A percentile compares a stretch with the other conserved stretches of the same genome.
phyloP scores from a whole-genome alignment of 2,888 invertebrate species.

The Nemurella pictetii region DNA sequence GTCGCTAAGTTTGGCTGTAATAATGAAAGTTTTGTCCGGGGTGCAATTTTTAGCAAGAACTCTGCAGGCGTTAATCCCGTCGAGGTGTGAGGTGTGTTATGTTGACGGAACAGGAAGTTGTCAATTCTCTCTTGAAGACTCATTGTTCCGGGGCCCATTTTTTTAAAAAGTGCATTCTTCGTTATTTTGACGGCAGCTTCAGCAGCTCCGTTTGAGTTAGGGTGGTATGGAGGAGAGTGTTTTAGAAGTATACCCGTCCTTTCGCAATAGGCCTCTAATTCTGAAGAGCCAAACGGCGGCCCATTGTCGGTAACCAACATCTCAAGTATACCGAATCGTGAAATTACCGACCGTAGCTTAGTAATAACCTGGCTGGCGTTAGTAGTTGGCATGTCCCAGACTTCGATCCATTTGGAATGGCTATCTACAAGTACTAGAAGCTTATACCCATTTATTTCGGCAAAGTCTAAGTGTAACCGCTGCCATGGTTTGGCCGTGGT shows the following conservation, averaged over 20 bases:
- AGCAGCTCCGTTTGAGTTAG: conserved; percentile 26
- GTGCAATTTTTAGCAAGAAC: too few relatives aligned
- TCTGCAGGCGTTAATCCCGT: too few relatives aligned
- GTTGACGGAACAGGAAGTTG: too few relatives aligned
- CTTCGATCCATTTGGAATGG: conserved; percentile 31
- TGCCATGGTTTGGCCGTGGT: neutral
- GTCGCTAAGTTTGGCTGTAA: too few relatives aligned
- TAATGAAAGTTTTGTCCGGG: too few relatives aligned
- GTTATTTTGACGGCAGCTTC: neutral
- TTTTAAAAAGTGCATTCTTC: neutral
- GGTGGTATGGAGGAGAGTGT: conserved; percentile 22
- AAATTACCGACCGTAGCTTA: conserved; percentile 5
- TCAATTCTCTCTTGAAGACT: too few relatives aligned
- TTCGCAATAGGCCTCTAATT: neutral
- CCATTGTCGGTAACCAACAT: conserved; percentile 33
- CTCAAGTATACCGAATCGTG: neutral
- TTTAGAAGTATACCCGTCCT: conserved; percentile 13
- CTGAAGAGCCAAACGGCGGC: conserved; percentile 24
- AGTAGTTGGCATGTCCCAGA: conserved; percentile 3
- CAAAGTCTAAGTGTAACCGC: conserved; percentile 33
- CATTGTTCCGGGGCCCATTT: too few relatives aligned
- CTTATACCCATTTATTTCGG: conserved; percentile 2
- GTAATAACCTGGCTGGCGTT: neutral
- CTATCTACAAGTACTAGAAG: conserved; percentile 27
- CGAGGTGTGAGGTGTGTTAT: too few relatives aligned